Percentiles rank a stretch among this genome's conserved stretches.
Conservation (phyloP, 2,888 invertebrate species). For the Watsonalla cultraria region DNA sequence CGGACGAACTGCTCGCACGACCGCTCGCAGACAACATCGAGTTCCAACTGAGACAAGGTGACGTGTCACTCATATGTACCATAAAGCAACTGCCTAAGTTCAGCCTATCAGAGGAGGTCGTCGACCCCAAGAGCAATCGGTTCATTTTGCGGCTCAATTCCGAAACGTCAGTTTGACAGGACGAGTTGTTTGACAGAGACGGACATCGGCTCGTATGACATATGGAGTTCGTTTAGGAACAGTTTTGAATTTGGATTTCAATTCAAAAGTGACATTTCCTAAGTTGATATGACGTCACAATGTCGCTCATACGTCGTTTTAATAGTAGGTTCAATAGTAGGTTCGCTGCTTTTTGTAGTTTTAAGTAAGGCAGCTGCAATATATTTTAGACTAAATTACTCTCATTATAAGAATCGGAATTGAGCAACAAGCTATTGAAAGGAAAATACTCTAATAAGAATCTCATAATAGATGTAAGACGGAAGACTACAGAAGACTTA, state of each 20-base stretch:
- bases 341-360: background rate
- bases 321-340: too few species aligned
- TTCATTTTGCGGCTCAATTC: constrained; percentile 96
- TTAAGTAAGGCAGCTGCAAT: background rate
- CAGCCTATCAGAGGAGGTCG: constrained; percentile 96
- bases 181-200: constrained; percentile 42
- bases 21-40: constrained; percentile 89
- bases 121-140: constrained; percentile 96
- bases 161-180: constrained; percentile 95
- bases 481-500: constrained; percentile 38
- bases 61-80: constrained; percentile 93
- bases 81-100: constrained; percentile 94
- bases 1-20: constrained; percentile 93
- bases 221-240: constrained; percentile 42
- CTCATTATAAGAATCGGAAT: constrained; percentile 2
- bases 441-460: constrained; percentile 17
- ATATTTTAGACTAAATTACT: background rate
- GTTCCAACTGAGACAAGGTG: constrained; percentile 95
- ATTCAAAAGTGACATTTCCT: background rate
- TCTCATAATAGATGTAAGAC: constrained; percentile 26
- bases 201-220: constrained; percentile 66
- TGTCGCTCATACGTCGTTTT: too few species aligned
- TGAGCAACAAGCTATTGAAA: constrained; percentile 1
- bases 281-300: too few species aligned
- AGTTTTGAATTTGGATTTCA: background rate